Evolutionary conservation across 2,888 invertebrate species (phyloP), one percentile per base, ranked within the genome.

Genomic region (Gymnosoma rotundatum): DNA sequence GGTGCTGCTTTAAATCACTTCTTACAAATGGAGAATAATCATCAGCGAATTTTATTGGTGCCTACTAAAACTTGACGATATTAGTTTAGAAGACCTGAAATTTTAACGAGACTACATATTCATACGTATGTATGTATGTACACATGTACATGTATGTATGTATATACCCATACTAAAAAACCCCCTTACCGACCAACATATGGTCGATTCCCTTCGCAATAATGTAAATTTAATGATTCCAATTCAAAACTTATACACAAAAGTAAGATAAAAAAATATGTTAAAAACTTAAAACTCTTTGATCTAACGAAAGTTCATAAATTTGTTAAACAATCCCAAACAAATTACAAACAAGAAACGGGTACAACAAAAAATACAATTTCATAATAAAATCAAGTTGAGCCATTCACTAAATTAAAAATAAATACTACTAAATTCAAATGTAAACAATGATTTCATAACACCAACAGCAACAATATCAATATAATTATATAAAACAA

Each of bases 391-490:
- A 63, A 42, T 45, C 18, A 66, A 66, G 48, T 75, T 52, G 52
- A 63, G 5, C 42, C 18, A 48, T 32, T 9, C 36, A 63, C 21
- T 42, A 32, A 45, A 70, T 25, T 42, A 56, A 58, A 25, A 36
- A 42, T 42, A 42, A 16, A 0, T 9, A 64, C 16, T 50, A 48
- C 14, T 60, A 67, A 50, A 60, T 38, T 16, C 45, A 61, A 61
- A 69, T 78, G 69, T 78, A 78, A 69, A 78, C 69, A 78, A 69
- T 78, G 69, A 69, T 76, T 67, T 67, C 66, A 58, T 60, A 76
- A 76, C 50, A 56, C 20, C 32, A 66, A 60, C 45, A 64, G 4
- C 48, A 67, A 58, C 56, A 56, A 50, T 12, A 50, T 32, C 18
- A 50, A 32, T 60, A 14, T 4, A 14, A 48, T 14, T n/a, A 48